Base-by-base conservation (phyloP, 2,888 invertebrate genomes). In the Agriotes lineatus region DNA sequence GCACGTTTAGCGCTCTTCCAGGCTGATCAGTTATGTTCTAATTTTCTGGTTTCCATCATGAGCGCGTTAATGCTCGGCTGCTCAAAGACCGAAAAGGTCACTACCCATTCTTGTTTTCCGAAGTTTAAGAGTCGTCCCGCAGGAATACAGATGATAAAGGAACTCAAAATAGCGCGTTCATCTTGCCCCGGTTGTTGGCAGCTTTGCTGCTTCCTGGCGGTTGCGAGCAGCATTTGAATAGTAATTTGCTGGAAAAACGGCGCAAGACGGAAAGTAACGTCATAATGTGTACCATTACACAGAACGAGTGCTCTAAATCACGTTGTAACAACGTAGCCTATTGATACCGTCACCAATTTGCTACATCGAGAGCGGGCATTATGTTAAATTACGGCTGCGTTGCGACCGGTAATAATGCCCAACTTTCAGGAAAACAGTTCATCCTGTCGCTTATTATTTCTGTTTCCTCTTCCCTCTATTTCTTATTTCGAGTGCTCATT, bases 391-490 rank as follows among this genome's bases (percentile, higher is more conserved):
- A 76, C 74, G 72, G 68, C 70, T 68, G 63, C 64, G 62, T 65
- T 70, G 67, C 63, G 67, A 67, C 63, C 65, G 64, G 74, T 57
- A 67, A 72, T 65, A 63, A 68, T 72, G 61, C 67, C 61, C 67
- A 71, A 71, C 70, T 73, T 70, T 57, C 71, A 74, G 73, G 75
- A 70, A 76, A 73, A 75, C 76, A 74, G 70, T 73, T 76, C 75
- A 75, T 76, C 76, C 70, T 74, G 67, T 70, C 73, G 71, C 72
- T 77, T 77, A 76, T 77, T 77, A 76, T 77, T 75, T 76, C 71
- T 72, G 72, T 69, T 76, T 75, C 74, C 74, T 69, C 65, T 72
- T 72, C 61, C 62, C 72, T 62, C 64, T 60, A 62, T 61, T 70
- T 64, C 71, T 64, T 68, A 65, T 67, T 71, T 65, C 56, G 61